Evolutionary conservation across 92 coral and sea anemone species (phyloP).

Genomic region (Phymanthus crucifer): DNA sequence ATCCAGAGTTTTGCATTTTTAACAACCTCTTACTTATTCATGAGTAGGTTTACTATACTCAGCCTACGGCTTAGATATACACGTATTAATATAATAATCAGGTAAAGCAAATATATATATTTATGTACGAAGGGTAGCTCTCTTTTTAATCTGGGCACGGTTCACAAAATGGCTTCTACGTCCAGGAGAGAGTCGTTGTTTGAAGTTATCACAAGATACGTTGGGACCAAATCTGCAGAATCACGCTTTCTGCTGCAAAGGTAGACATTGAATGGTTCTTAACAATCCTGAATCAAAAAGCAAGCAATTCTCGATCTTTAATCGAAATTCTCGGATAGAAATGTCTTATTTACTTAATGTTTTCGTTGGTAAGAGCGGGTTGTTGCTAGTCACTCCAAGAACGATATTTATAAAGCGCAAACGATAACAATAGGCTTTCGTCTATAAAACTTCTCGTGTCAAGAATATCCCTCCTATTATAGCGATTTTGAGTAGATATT

Average conservation of each 20-base stretch:
- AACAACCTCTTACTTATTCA: background rate
- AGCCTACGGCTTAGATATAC: background rate
- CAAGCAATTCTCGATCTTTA: no score
- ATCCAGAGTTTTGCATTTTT: background rate
- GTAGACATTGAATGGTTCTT: background rate
- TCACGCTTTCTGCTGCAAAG: background rate
- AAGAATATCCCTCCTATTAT: no score
- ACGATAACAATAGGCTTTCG: no score
- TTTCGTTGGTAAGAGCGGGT: no score
- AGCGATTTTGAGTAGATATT: no score
- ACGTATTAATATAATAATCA: slow-evolving; percentile 3
- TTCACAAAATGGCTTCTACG: background rate
- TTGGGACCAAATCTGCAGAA: background rate
- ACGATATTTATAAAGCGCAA: no score
- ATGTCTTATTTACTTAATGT: no score
- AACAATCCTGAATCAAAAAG: background rate
- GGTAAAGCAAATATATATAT: background rate
- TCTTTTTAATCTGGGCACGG: background rate
- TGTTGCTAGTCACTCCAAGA: no score
- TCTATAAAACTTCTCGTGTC: no score
- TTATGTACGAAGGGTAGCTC: background rate
- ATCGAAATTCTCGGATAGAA: no score
- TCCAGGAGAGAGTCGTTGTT: background rate
- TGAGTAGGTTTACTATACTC: background rate
- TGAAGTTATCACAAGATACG: background rate